Evolutionary conservation across 2,797 vertebrate species (phyloP).

Genomic region (Picus viridis): DNA sequence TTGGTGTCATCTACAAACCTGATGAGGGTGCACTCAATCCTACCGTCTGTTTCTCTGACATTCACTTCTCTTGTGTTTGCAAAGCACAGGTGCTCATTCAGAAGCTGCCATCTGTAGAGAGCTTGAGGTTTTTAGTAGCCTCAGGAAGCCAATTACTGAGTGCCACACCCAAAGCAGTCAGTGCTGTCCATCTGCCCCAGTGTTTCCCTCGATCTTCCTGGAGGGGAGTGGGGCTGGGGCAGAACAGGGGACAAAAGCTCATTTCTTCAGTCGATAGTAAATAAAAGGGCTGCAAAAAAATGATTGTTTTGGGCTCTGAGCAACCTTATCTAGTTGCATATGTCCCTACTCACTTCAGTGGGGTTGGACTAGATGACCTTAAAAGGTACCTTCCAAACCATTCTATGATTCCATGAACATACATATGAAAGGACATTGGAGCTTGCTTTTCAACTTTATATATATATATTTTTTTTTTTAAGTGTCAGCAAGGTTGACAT

Average conservation of each 20-base stretch:
- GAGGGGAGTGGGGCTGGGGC: accelerated
- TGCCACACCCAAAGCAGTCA: background rate
- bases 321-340: too few species aligned
- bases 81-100: accelerated
- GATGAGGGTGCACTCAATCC: too few species aligned
- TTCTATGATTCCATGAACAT: background rate
- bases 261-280: accelerated
- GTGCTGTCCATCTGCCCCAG: accelerated
- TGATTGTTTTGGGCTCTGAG: too few species aligned
- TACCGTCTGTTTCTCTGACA: too few species aligned
- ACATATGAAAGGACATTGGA: accelerated
- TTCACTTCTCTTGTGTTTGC: accelerated
- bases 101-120: background rate
- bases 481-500: background rate
- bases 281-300: too few species aligned
- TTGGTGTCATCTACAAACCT: too few species aligned
- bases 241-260: background rate
- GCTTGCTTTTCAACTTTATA: background rate
- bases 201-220: accelerated
- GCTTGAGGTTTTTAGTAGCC: background rate
- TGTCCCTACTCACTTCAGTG: too few species aligned
- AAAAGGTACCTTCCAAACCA: too few species aligned
- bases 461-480: too few species aligned
- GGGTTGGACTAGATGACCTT: too few species aligned
- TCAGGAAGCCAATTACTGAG: background rate